Evolutionary conservation across 2,113 vertebrate species (phyloP).

Genomic region (Rutilus rutilus): DNA sequence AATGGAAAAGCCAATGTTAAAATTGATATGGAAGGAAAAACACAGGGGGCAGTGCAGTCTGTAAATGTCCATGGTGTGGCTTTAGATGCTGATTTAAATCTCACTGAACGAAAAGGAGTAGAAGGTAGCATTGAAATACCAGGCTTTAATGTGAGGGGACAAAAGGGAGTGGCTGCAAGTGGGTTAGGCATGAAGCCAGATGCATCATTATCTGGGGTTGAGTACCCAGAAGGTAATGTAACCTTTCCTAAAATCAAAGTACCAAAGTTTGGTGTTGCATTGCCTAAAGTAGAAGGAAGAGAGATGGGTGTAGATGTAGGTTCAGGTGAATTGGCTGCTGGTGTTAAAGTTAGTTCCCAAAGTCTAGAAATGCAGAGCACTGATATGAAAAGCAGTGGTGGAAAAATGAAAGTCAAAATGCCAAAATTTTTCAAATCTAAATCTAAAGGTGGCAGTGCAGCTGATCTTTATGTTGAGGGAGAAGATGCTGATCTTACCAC

Average conservation of each 20-base stretch:
- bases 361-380: constrained; percentile 76
- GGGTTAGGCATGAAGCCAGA: constrained; percentile 20
- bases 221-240: constrained; percentile 70
- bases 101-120: constrained; percentile 60
- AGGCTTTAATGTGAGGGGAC: constrained; percentile 60
- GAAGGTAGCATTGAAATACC: constrained; percentile 68
- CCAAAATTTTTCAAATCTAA: constrained; percentile 90
- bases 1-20: constrained; percentile 50
- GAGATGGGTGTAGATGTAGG: constrained; percentile 66
- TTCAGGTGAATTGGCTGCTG: constrained; percentile 60
- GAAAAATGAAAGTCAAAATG: constrained; percentile 88
- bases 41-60: constrained; percentile 23
- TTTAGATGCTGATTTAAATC: constrained; percentile 45
- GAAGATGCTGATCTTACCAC: constrained; percentile 71
- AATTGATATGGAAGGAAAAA: constrained; percentile 49
- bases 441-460: constrained; percentile 76
- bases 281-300: constrained; percentile 71
- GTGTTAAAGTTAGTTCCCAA: constrained; percentile 57
- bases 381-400: constrained; percentile 74
- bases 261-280: constrained; percentile 81
- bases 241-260: constrained; percentile 82
- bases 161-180: constrained; percentile 52
- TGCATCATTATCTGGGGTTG: constrained; percentile 59
- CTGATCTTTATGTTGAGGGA: constrained; percentile 64
- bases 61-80: constrained; percentile 17